Percentiles rank a stretch among this genome's conserved stretches.
Evolutionary conservation across 2,797 vertebrate species (phyloP).

Genomic region (Scolopax bukidnonensis): DNA sequence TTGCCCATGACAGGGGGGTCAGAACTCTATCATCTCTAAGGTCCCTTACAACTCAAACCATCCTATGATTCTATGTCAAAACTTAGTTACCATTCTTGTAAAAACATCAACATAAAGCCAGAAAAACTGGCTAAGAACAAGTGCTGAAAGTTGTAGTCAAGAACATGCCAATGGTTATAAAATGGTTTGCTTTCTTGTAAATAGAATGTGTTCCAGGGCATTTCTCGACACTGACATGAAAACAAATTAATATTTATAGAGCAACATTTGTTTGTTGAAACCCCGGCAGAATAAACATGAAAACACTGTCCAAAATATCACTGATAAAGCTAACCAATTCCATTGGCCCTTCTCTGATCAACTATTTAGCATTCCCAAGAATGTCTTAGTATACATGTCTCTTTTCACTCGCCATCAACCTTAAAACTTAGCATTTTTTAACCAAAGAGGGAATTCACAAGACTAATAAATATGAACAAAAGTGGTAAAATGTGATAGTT

Average conservation of each 20-base stretch:
- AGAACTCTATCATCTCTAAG: too few relatives aligned
- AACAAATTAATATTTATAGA: not conserved
- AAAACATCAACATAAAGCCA: rapidly evolving
- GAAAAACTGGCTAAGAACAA: not conserved
- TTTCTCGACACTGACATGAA: not conserved
- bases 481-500: not conserved
- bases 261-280: not conserved
- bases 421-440: not conserved
- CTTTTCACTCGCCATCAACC: not conserved
- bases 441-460: not conserved
- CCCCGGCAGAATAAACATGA: not conserved
- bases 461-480: not conserved
- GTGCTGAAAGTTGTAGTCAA: not conserved
- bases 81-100: not conserved
- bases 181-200: not conserved
- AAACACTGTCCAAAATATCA: not conserved
- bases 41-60: too few relatives aligned
- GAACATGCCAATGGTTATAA: not conserved
- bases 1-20: too few relatives aligned
- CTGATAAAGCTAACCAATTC: not conserved
- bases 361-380: not conserved
- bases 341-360: not conserved
- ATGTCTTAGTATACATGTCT: rapidly evolving
- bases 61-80: not conserved
- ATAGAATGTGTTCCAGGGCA: not conserved